Evolutionary conservation across 2,888 invertebrate genomes (phyloP).

Genomic region (Dicranocentrus wangi): DNA sequence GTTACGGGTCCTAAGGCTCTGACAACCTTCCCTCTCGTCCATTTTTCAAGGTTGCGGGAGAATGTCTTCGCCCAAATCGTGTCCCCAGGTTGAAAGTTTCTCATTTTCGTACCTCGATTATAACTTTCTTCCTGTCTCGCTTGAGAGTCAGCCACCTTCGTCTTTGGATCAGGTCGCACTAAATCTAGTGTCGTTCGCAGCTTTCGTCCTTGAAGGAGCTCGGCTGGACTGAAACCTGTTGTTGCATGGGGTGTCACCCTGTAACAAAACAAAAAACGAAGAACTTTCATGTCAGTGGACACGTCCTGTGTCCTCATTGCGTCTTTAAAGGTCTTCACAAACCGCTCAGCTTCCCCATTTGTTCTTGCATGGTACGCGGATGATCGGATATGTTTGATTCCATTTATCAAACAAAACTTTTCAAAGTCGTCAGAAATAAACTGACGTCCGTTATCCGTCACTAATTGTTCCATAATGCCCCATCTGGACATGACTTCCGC

Average conservation of each 20-base stretch:
- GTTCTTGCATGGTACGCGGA: slow-evolving; percentile 53
- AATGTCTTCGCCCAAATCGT: slow-evolving; percentile 36
- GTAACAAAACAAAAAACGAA: slow-evolving; percentile 36
- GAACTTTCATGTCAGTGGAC: background rate
- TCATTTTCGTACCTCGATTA: slow-evolving; percentile 20
- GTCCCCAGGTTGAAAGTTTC: slow-evolving; percentile 24
- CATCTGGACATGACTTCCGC: background rate
- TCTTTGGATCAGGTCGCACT: slow-evolving; percentile 13
- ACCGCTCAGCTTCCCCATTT: slow-evolving; percentile 55
- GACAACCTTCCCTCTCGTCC: slow-evolving; percentile 41
- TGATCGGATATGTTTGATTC: slow-evolving; percentile 29
- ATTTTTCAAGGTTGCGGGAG: slow-evolving; percentile 38
- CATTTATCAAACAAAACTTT: slow-evolving; percentile 8
- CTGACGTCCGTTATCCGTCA: slow-evolving; percentile 49
- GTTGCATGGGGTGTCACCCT: slow-evolving; percentile 51
- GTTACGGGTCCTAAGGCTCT: slow-evolving; percentile 29
- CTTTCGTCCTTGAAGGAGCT: slow-evolving; percentile 34
- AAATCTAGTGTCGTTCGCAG: slow-evolving; percentile 34
- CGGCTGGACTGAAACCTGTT: slow-evolving; percentile 35
- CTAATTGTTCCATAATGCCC: slow-evolving; percentile 46
- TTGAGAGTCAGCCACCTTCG: slow-evolving; percentile 25
- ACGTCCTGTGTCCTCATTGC: slow-evolving; percentile 7
- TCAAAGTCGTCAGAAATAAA: slow-evolving; percentile 44
- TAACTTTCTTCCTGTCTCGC: slow-evolving; percentile 18
- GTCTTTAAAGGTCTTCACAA: slow-evolving; percentile 44